Evolutionary conservation across 2,888 invertebrate genomes (phyloP).

Genomic region (Iphiclides podalirius): DNA sequence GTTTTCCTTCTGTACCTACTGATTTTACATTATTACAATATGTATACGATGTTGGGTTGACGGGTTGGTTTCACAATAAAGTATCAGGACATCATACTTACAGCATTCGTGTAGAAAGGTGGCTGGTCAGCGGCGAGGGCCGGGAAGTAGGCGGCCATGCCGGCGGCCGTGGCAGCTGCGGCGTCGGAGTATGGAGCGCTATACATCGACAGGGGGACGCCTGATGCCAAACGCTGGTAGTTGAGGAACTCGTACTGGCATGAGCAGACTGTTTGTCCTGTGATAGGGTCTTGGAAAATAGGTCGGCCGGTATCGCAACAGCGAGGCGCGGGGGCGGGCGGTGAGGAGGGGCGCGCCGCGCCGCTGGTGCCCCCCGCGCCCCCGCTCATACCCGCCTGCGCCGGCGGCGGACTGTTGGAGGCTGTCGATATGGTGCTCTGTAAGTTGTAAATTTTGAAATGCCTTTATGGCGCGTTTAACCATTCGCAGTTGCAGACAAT

Average conservation of each 20-base stretch:
- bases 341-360: conserved; percentile 74
- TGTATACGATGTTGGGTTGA: too few relatives aligned
- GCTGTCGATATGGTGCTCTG: conserved; percentile 84
- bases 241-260: conserved; percentile 94
- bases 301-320: conserved; percentile 96
- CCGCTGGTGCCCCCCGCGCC: conserved; percentile 71
- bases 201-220: conserved; percentile 90
- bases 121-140: conserved; percentile 92
- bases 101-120: conserved; percentile 91
- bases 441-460: conserved; percentile 79
- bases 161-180: conserved; percentile 83
- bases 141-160: conserved; percentile 93
- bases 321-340: conserved; percentile 80
- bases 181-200: conserved; percentile 88
- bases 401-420: conserved; percentile 84
- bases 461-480: conserved; percentile 76
- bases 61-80: too few relatives aligned
- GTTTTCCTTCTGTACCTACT: not conserved
- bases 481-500: conserved; percentile 65
- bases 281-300: conserved; percentile 93
- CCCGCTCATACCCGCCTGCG: conserved; percentile 80
- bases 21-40: too few relatives aligned
- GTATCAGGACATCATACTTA: too few relatives aligned
- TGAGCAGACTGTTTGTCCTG: conserved; percentile 93
- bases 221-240: conserved; percentile 88